These are phyloP conservation scores for Brachyalestes nurse DNA, from an alignment of 2,797 vertebrate genomes.

Conservation along the genomic window DNA sequence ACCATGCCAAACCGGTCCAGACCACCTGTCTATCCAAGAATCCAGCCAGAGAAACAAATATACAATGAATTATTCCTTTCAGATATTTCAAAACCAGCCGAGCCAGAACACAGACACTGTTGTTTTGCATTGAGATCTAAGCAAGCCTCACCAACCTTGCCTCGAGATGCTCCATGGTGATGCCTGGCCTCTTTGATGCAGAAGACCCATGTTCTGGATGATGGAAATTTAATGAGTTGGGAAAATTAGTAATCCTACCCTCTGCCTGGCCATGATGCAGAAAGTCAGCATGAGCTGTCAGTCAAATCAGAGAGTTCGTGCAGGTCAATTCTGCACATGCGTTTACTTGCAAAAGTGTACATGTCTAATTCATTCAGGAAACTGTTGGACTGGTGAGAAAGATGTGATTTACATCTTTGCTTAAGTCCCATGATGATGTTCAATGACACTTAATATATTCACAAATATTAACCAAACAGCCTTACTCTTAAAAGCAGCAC, in stretches of 20 bases:
- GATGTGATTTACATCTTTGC: not conserved
- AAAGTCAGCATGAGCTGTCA: constrained; percentile 17
- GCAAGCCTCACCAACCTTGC: not conserved
- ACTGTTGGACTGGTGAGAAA: not conserved
- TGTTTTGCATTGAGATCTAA: not conserved
- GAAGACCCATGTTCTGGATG: not conserved
- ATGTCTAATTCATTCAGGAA: not conserved
- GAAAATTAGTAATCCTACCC: constrained; percentile 1
- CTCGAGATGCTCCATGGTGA: not conserved
- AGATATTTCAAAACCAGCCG: not conserved
- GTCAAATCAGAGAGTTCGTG: not conserved
- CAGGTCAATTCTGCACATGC: not conserved
- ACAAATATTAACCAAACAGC: too few relatives aligned
- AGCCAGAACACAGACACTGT: not conserved
- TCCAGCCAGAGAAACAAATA: not conserved
- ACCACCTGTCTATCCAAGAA: not conserved
- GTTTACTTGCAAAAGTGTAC: not conserved
- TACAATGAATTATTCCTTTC: not conserved
- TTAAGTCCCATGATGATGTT: too few relatives aligned
- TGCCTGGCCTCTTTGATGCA: constrained; percentile 10
- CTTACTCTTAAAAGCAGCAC: too few relatives aligned
- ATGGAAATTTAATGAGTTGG: constrained; percentile 1
- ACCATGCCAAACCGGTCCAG: not conserved
- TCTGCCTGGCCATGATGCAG: not conserved
- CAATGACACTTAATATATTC: too few relatives aligned